Conservation (phyloP, 1,140 invertebrate genomes). For the Gonatopus flavifemur region DNA sequence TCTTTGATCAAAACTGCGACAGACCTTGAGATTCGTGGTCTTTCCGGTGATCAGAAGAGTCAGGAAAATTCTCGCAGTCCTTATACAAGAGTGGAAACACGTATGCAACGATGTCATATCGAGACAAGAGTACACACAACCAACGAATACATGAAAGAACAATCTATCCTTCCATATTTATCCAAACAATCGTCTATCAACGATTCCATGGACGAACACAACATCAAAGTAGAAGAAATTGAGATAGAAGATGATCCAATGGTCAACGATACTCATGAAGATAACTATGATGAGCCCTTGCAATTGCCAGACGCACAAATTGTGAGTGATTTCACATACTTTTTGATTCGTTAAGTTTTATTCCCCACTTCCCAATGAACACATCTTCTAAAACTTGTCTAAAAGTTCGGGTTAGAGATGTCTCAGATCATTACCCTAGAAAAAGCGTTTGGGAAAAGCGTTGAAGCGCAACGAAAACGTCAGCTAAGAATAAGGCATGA, state of each 20-base stretch:
- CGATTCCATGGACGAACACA: conserved; percentile 33
- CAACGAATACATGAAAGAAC: conserved; percentile 44
- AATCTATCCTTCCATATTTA: conserved; percentile 26
- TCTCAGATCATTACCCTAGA: too few relatives aligned
- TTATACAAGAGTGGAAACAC: conserved; percentile 35
- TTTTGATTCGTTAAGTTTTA: too few relatives aligned
- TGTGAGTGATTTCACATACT: conserved; percentile 25
- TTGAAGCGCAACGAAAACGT: too few relatives aligned
- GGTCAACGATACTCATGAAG: conserved; percentile 48
- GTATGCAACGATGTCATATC: conserved; percentile 35
- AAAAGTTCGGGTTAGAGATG: too few relatives aligned
- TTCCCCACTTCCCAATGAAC: too few relatives aligned
- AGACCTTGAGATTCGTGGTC: conserved; percentile 65
- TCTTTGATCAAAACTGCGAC: conserved; percentile 69
- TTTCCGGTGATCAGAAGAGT: conserved; percentile 47
- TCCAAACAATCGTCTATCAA: conserved; percentile 31
- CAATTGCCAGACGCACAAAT: conserved; percentile 38
- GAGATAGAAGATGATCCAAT: conserved; percentile 54
- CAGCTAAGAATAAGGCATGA: too few relatives aligned
- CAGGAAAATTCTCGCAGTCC: conserved; percentile 32
- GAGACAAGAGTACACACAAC: conserved; percentile 39
- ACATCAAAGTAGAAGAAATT: conserved; percentile 53
- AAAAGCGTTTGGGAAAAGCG: too few relatives aligned
- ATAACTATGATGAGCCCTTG: conserved; percentile 38
- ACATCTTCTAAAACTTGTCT: too few relatives aligned